Evolutionary conservation across 2,888 invertebrate species (phyloP).

Genomic region (Melikaiella ostensackeni): DNA sequence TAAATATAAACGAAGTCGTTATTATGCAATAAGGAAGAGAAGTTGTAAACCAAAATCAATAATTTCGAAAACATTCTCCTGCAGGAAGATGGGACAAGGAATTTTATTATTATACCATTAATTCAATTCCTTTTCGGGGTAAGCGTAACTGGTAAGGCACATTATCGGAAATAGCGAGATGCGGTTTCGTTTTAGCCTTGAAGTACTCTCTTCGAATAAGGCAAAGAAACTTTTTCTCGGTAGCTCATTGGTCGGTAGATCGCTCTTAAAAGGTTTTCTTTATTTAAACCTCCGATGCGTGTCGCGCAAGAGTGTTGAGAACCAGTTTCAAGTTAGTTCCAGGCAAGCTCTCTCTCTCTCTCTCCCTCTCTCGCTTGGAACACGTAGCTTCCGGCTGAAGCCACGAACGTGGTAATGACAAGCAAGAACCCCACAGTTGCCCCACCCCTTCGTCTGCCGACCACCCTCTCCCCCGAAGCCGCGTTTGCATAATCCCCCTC

Average conservation of each 20-base stretch:
- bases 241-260: constrained; percentile 49
- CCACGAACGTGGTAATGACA: constrained; percentile 69
- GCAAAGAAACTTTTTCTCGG: constrained; percentile 47
- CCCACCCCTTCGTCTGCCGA: constrained; percentile 51
- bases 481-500: constrained; percentile 71
- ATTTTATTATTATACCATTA: no score
- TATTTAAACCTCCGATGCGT: constrained; percentile 35
- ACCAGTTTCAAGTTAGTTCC: constrained; percentile 46
- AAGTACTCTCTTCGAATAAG: constrained; percentile 28
- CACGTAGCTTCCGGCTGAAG: constrained; percentile 57
- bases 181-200: constrained; percentile 5
- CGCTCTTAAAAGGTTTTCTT: constrained; percentile 49
- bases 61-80: no score
- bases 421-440: constrained; percentile 61
- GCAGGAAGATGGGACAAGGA: no score
- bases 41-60: no score
- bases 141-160: no score
- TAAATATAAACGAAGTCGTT: no score
- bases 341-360: constrained; percentile 32
- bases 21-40: no score
- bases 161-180: not conserved
- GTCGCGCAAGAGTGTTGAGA: constrained; percentile 37
- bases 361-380: constrained; percentile 44
- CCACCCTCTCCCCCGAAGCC: constrained; percentile 53
- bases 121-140: no score